Evolutionary conservation across 2,888 invertebrate species (phyloP), one percentile per base, ranked within the genome.

Genomic region (Deilephila elpenor): DNA sequence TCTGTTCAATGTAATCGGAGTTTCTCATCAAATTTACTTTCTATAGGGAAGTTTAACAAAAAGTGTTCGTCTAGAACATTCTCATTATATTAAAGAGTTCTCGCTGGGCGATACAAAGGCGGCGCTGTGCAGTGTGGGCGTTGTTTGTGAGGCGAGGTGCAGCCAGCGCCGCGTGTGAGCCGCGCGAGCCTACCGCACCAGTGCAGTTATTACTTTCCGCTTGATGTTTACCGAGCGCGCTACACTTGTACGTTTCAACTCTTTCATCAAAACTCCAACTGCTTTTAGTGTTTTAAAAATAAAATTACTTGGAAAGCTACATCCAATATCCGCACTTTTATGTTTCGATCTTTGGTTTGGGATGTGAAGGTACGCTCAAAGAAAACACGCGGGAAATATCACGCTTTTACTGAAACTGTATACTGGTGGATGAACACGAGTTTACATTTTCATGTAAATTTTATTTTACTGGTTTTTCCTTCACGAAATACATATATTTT

Each of bases 191-290:
- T n/a, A 56, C 17, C 56, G n/a, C 56, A 6, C 56, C n/a, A 11
- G 17, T 19, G n/a, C 34, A 67, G 67, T 67, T 67, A 67, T 67
- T 67, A 67, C 67, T 67, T 51, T 67, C 51, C 29, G 20, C 44
- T 67, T 25, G 20, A 67, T 67, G 51, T 67, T 44, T 67, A 51
- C 67, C 25, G 51, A 67, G 62, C 51, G 64, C 64, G 64, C 44
- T 34, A 25, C 67, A 67, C 67, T 67, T 51, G 67, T 51, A 67
- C 25, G 67, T 51, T 67, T 67, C 67, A 67, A 67, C 67, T 67
- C 67, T 67, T 67, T 67, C 67, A 67, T 67, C 67, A 67, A 51
- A 67, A 51, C 67, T 67, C 44, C 17, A 51, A 67, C 25, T 44
- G 25, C 44, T 67, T 64, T 67, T 17, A 51, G 20, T 1, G 17